Percentiles rank a stretch among this genome's conserved stretches.
phyloP scores from a whole-genome alignment of 2,888 invertebrate genomes.

The Watsonalla binaria region DNA sequence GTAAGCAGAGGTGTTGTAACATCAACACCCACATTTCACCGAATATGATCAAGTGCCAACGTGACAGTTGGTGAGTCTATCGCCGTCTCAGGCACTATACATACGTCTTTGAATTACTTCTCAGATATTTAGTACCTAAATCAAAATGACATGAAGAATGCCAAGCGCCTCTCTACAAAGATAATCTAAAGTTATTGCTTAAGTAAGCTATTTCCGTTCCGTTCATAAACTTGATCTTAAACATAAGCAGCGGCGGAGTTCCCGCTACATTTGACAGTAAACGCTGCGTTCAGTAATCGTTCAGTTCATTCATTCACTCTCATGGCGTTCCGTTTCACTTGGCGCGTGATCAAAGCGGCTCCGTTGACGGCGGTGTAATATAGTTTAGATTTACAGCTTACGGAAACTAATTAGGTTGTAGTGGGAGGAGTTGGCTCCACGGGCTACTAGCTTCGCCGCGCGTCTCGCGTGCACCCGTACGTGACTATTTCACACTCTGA shows the following conservation, averaged over 20 bases:
- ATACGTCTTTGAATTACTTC: no score
- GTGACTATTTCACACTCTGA: conserved; percentile 39
- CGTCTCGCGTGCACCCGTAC: conserved; percentile 47
- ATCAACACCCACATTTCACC: no score
- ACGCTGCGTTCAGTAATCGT: conserved; percentile 63
- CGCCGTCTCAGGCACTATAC: no score
- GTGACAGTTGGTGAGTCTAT: no score
- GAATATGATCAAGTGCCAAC: no score
- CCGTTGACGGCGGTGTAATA: conserved; percentile 58
- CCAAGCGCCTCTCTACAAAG: conserved; percentile 2
- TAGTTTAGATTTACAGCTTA: conserved; percentile 68
- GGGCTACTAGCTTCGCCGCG: conserved; percentile 44
- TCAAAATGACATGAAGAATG: conserved; percentile 25
- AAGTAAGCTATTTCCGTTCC: neutral
- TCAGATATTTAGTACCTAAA: no score
- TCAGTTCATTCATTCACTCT: conserved; percentile 48
- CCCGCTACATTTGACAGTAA: conserved; percentile 67
- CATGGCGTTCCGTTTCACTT: conserved; percentile 63
- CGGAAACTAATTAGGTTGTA: conserved; percentile 71
- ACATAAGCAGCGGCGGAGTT: conserved; percentile 24
- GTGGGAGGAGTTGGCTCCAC: conserved; percentile 41
- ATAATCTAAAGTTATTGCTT: no score
- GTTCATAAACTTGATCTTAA: neutral
- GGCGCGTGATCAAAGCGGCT: conserved; percentile 62
- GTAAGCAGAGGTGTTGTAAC: no score